Base-by-base conservation (phyloP, 1,140 invertebrate genomes). In the Drosophila fuyamai region DNA sequence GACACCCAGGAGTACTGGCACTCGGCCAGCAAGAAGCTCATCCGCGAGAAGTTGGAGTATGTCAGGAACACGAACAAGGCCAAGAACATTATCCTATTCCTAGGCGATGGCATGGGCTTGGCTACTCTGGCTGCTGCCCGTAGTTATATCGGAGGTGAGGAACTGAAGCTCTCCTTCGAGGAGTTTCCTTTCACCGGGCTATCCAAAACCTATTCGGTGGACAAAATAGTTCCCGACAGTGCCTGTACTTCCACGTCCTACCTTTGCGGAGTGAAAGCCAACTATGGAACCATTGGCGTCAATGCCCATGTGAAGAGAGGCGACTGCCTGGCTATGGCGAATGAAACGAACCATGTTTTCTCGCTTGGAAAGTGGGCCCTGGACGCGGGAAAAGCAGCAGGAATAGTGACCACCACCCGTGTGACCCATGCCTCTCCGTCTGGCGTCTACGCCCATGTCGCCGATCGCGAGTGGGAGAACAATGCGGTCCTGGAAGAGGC, bases 81-180 rank as follows among this genome's bases (percentile, higher is more conserved):
- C 0, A 95, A 96, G 84, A 97, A 97, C 90, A 94, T 96, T 0
- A 96, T 97, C 51, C 84, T 97, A 13, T 97, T 97, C 80, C 91
- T 97, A 16, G 97, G 96, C 1, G 96, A 97, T 91, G 96, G 96
- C 2, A 97, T 97, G 96, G 96, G 96, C 1, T 92, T 97, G 40
- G 93, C 96, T 0, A 97, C 96, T 0, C 80, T 97, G 29, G 95
- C 96, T 36, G 96, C 96, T 0, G 94, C 95, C 0, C 93, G 96
- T 29, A 95, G 95, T 2, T 95, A 94, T 57, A 66, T 91, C 5
- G 84, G 89, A 0, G 96, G 95, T 5, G 96, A 97, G 92, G 95
- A 97, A 73, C 91, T 92, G 36, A 88, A 94, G 43, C 92, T 97
- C 23, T 94, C 94, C 16, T 97, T 96, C 84, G 97, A 97, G 81